A percentile compares a stretch with the other conserved stretches of the same genome.
These are phyloP conservation scores for Saiga tatarica DNA, from an alignment of 2,113 vertebrate species.

Conservation along the genomic window DNA sequence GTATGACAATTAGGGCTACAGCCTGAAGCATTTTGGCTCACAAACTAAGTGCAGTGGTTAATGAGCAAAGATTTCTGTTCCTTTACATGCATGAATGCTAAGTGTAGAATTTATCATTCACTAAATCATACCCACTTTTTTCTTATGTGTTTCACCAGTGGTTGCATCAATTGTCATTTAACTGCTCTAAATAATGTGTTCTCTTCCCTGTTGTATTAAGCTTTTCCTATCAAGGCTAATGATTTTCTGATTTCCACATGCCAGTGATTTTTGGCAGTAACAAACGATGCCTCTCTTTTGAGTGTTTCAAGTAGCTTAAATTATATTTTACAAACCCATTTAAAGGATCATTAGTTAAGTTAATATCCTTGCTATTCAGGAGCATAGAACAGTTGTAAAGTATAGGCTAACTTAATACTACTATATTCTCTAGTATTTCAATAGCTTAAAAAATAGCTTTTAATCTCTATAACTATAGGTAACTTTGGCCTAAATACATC, in stretches of 20 bases:
- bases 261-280: conserved; percentile 82
- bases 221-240: conserved; percentile 82
- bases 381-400: conserved; percentile 71
- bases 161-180: conserved; percentile 82
- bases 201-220: conserved; percentile 81
- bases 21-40: conserved; percentile 64
- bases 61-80: conserved; percentile 72
- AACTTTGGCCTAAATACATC: not conserved
- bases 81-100: conserved; percentile 72
- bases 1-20: conserved; percentile 64
- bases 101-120: conserved; percentile 77
- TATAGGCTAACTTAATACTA: conserved; percentile 43
- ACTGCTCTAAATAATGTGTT: conserved; percentile 82
- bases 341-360: conserved; percentile 87
- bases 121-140: conserved; percentile 73
- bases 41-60: conserved; percentile 60
- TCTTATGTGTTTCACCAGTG: conserved; percentile 69
- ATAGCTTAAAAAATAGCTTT: not conserved
- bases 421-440: conserved; percentile 38
- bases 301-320: conserved; percentile 83
- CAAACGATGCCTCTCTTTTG: conserved; percentile 77
- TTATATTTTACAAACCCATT: conserved; percentile 85
- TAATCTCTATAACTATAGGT: not conserved
- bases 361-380: conserved; percentile 79
- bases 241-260: conserved; percentile 86